These are phyloP conservation scores for Machaerirhynchus nigripectus DNA, from an alignment of 2,113 vertebrate species.

Conservation along the genomic window DNA sequence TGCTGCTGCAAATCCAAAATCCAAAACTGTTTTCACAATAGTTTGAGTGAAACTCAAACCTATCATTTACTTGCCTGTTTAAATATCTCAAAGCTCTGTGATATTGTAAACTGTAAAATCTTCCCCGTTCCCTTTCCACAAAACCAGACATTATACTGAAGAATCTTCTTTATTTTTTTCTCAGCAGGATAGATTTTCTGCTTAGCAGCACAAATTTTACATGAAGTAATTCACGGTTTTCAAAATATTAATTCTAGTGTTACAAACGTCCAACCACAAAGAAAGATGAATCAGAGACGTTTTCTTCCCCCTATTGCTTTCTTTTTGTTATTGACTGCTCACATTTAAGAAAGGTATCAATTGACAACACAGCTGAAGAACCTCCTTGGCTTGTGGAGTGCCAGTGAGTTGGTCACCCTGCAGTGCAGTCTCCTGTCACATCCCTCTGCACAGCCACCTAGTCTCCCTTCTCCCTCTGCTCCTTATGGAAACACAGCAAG, in stretches of 20 bases:
- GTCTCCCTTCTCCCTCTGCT: neutral
- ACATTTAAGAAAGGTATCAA: neutral
- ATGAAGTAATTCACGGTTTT: constrained; percentile 7
- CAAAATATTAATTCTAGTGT: constrained; percentile 29
- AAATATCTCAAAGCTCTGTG: neutral
- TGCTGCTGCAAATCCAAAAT: neutral
- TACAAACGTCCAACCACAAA: neutral
- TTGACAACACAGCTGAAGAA: neutral
- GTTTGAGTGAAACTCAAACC: constrained; percentile 10
- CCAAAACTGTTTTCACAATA: neutral
- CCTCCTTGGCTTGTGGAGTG: rapidly evolving
- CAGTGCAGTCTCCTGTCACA: neutral
- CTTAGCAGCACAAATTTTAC: neutral
- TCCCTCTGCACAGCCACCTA: neutral
- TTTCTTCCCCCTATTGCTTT: neutral
- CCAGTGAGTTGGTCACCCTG: neutral
- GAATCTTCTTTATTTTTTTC: neutral
- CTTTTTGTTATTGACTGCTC: neutral
- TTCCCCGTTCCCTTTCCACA: neutral
- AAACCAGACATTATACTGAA: neutral
- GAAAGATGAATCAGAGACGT: neutral
- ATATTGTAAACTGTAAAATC: neutral
- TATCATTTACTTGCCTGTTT: neutral
- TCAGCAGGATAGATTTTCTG: neutral
- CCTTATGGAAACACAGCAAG: neutral